Conservation (phyloP, 2,888 invertebrate genomes). For the Ochlodes sylvanus region DNA sequence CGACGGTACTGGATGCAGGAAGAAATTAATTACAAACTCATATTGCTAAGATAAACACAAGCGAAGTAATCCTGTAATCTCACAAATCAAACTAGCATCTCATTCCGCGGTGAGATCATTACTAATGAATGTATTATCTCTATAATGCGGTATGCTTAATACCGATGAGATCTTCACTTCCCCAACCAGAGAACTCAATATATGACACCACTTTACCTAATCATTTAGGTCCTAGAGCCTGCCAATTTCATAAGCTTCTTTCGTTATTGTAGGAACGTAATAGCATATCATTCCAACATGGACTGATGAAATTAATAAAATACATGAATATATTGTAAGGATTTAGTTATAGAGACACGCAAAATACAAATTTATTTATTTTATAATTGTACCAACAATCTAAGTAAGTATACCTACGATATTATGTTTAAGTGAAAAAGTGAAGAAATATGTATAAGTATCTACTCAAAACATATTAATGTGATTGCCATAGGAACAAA, state of each 20-base stretch:
- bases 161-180: too few species aligned
- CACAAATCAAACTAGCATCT: constrained; percentile 4
- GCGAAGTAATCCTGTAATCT: neutral
- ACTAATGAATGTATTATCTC: constrained; percentile 1
- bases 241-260: neutral
- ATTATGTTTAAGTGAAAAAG: constrained; percentile 46
- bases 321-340: constrained; percentile 38
- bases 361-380: constrained; percentile 53
- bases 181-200: too few species aligned
- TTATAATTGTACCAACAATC: constrained; percentile 44
- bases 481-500: constrained; percentile 74
- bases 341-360: constrained; percentile 45
- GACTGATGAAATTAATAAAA: constrained; percentile 46
- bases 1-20: neutral
- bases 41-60: neutral
- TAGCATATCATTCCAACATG: constrained; percentile 47
- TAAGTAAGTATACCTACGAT: constrained; percentile 35
- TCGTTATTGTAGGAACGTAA: constrained; percentile 44
- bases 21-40: constrained; percentile 6
- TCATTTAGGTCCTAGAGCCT: neutral
- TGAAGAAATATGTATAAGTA: too few species aligned
- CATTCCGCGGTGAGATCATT: neutral
- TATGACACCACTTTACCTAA: neutral
- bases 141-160: too few species aligned
- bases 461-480: constrained; percentile 49